phyloP scores from a whole-genome alignment of 1,140 invertebrate genomes.

The Drosophila subobscura region DNA sequence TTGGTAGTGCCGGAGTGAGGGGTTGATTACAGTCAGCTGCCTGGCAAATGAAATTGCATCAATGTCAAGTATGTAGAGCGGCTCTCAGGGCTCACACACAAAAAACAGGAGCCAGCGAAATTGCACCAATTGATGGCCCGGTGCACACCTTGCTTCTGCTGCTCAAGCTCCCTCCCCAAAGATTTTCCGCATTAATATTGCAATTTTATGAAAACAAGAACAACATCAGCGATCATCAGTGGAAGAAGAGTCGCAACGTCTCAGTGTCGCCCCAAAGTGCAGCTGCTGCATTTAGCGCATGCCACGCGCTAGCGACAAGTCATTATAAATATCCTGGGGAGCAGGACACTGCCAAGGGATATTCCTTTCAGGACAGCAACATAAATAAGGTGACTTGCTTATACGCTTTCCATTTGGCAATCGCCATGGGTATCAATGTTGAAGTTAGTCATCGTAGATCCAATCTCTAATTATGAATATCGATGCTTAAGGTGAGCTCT shows the following conservation, averaged over 20 bases:
- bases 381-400: neutral
- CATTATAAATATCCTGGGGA: slow-evolving; percentile 22
- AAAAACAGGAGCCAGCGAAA: slow-evolving; percentile 22
- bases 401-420: slow-evolving; percentile 7
- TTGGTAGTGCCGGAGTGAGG: slow-evolving; percentile 3
- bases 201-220: slow-evolving; percentile 60
- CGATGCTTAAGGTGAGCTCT: too few species aligned
- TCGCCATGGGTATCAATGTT: too few species aligned
- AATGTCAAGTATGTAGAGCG: slow-evolving; percentile 50
- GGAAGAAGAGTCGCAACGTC: slow-evolving; percentile 19
- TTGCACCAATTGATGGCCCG: slow-evolving; percentile 53
- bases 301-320: slow-evolving; percentile 40
- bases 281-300: slow-evolving; percentile 59
- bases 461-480: too few species aligned
- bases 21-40: slow-evolving; percentile 51
- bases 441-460: too few species aligned
- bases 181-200: slow-evolving; percentile 69
- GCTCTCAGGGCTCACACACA: neutral
- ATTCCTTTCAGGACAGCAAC: neutral
- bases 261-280: slow-evolving; percentile 37
- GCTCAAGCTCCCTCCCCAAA: slow-evolving; percentile 45
- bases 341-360: slow-evolving; percentile 28
- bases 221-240: slow-evolving; percentile 17
- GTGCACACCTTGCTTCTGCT: slow-evolving; percentile 43
- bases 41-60: slow-evolving; percentile 55